Base-by-base conservation (phyloP, 2,888 invertebrate species). In the Stictocephala bisonia region DNA sequence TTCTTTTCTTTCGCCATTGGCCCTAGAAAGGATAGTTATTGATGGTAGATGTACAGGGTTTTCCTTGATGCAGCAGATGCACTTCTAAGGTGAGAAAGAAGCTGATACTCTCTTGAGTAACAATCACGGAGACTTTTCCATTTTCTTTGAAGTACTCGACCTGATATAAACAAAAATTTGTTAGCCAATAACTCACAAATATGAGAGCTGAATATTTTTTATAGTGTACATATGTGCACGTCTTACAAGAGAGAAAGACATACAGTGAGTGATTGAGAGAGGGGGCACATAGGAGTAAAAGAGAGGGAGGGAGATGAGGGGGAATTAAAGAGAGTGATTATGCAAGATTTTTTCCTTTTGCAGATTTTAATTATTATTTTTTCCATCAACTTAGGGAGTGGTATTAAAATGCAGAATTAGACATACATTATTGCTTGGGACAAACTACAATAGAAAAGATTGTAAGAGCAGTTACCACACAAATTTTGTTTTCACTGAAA, bases 351-450 rank as follows among this genome's bases (percentile, higher is more conserved):
- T n/a, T n/a, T n/a, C n/a, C n/a, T n/a, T n/a, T n/a, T n/a, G n/a
- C n/a, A n/a, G 13, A 35, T 35, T 35, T 6, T 13, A 35, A 9
- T 4, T n/a, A 15, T 4, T 44, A 15, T 44, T 44, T 4, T 9
- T 44, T 44, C 18, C 44, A 44, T 13, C 18, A 15, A 44, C 18
- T 50, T 50, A n/a, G 50, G 50, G 24, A 50, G 50, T 20, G 50
- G 50, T 50, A 20, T 50, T 13, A 50, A 20, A 50, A 50, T 50
- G 50, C n/a, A n/a, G n/a, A n/a, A n/a, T n/a, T n/a, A n/a, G n/a
- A n/a, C n/a, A n/a, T n/a, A n/a, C n/a, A 50, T 20, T 50, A 50
- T n/a, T 24, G 20, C 24, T 24, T 50, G 13, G 50, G 50, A 20
- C 3, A 6, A 50, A 3, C 50, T 24, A 50, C 50, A 18, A 20